Percentiles rank a stretch among this genome's conserved stretches.
Evolutionary conservation across 2,888 invertebrate genomes (phyloP).

Genomic region (Eupithecia pulchellata): DNA sequence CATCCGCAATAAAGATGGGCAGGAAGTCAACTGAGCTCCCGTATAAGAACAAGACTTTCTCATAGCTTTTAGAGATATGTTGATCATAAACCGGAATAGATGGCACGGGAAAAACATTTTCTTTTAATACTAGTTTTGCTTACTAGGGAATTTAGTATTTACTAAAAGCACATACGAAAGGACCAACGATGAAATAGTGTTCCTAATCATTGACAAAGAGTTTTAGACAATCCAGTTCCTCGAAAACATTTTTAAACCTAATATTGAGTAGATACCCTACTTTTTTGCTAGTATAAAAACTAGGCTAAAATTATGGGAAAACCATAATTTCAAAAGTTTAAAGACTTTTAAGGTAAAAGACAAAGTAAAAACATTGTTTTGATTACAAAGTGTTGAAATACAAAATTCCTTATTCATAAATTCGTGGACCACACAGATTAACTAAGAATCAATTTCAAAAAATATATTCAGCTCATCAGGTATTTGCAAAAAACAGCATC

Average conservation of each 20-base stretch:
- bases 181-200: too few species aligned
- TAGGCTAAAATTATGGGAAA: too few species aligned
- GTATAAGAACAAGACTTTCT: constrained; percentile 24
- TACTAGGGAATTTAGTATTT: not conserved
- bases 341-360: too few species aligned
- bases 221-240: too few species aligned
- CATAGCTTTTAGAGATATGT: constrained; percentile 9
- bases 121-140: not conserved
- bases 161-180: too few species aligned
- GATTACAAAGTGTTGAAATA: not conserved
- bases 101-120: not conserved
- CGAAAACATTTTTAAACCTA: too few species aligned
- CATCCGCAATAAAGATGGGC: constrained; percentile 28
- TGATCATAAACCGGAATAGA: constrained; percentile 10
- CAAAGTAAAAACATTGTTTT: too few species aligned
- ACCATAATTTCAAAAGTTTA: too few species aligned
- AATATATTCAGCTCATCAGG: not conserved
- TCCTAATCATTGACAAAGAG: too few species aligned
- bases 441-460: not conserved
- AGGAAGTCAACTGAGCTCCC: constrained; percentile 21
- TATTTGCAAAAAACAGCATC: constrained; percentile 1
- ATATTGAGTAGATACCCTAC: too few species aligned
- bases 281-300: too few species aligned
- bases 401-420: not conserved
- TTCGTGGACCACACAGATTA: not conserved